A percentile compares a stretch with the other conserved stretches of the same genome.
Conservation (phyloP, 2,888 invertebrate species). For the Heliconius erato region DNA sequence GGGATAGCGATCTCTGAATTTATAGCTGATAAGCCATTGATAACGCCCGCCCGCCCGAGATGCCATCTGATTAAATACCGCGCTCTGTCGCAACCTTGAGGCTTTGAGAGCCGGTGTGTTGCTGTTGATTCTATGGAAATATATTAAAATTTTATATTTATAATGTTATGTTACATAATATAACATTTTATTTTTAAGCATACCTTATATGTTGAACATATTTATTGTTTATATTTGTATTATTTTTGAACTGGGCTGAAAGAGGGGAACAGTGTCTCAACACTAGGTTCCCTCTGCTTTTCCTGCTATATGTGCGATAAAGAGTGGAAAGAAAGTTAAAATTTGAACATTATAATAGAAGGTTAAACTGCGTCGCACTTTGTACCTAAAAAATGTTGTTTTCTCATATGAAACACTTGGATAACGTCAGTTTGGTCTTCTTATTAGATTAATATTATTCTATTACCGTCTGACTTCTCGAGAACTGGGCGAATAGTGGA, state of each 20-base stretch:
- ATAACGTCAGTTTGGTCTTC: neutral
- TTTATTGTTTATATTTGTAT: neutral
- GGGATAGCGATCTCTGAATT: conserved; percentile 58
- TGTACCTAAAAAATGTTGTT: neutral
- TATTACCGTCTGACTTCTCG: too few species aligned
- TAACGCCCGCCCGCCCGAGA: conserved; percentile 47
- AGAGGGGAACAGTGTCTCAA: too few species aligned
- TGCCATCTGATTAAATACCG: conserved; percentile 45
- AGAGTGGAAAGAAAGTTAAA: too few species aligned
- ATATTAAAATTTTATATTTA: neutral
- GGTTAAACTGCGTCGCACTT: neutral
- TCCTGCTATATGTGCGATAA: too few species aligned
- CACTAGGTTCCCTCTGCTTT: too few species aligned
- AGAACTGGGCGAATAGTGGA: neutral
- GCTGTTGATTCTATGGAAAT: neutral
- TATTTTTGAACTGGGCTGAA: neutral
- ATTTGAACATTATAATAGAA: too few species aligned
- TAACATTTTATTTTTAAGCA: neutral
- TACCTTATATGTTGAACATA: too few species aligned
- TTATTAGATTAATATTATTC: neutral
- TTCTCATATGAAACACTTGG: neutral
- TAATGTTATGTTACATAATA: neutral
- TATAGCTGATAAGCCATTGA: conserved; percentile 64
- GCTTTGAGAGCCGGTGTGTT: conserved; percentile 32
- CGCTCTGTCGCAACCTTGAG: conserved; percentile 44